Evolutionary conservation across 64 coral and sea anemone genomes (phyloP), one percentile per base, ranked within the genome.

Genomic region (Stylophora pistillata): DNA sequence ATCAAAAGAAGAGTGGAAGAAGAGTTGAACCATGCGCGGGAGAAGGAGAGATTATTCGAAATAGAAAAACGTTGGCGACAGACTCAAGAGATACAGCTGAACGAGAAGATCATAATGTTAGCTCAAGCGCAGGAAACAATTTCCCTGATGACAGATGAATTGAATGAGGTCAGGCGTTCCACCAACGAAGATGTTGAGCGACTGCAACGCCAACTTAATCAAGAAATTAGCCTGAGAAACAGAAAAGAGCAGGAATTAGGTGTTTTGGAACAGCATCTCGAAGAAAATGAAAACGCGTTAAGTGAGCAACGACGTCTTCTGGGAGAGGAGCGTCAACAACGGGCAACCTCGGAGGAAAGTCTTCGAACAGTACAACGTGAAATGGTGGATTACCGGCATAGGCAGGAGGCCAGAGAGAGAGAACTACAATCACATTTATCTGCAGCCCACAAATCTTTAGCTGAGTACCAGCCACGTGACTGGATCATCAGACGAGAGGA

Each of bases 401-500:
- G 30, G 2, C 18, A 74, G 1, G 15, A 37, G 29, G 33, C 72
- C 72, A 74, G 1, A 2, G 29, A 4, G 41, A 37, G 12, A 74
- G 15, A 74, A 9, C 10, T 74, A 1, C 14, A 18, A 17, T 64
- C 61, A 18, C 17, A 16, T 64, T 14, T 64, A 21, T 64, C 61
- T 64, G 61, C 61, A 21, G 61, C 61, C 61, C 61, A 64, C 17
- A 21, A 64, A 2, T 16, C 17, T 21, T 21, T 34, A 17, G 25
- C 4, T 47, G 30, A 74, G 32, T 34, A 34, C 9, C 31, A 32
- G 72, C 14, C 72, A 34, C 72, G 32, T 74, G 56, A 76, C 30
- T 91, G 69, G 66, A 58, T 55, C 54, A 83, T 83, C 30, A 17
- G 85, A 52, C 28, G 79, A 4, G 26, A 61, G 21, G 77, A 73